These are phyloP conservation scores for Keiferia lycopersicella DNA, from an alignment of 2,888 invertebrate genomes.

Conservation along the genomic window DNA sequence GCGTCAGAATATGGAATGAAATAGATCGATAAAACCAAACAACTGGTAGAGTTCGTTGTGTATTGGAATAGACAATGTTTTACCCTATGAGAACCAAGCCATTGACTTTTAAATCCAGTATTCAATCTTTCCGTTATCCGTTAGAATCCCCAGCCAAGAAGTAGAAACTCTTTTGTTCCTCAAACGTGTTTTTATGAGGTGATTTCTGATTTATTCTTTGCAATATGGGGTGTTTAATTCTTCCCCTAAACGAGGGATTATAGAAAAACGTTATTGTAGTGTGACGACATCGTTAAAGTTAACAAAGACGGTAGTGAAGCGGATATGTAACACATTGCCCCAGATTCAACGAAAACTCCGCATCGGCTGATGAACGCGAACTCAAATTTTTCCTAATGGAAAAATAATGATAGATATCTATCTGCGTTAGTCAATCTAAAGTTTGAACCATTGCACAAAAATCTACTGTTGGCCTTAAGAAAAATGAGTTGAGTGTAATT, in stretches of 20 bases:
- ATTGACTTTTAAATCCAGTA: conserved; percentile 4
- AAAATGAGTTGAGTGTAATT: neutral
- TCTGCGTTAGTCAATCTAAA: neutral
- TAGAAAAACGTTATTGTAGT: conserved; percentile 2
- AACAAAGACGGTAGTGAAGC: neutral
- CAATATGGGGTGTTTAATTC: neutral
- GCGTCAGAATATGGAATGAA: conserved; percentile 11
- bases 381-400: conserved; percentile 6
- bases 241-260: conserved; percentile 3
- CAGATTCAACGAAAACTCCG: neutral
- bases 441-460: conserved; percentile 8
- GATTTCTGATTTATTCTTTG: conserved; percentile 1
- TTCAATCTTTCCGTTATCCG: neutral
- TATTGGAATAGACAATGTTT: neutral
- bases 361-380: neutral
- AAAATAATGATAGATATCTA: neutral
- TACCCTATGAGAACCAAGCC: neutral
- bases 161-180: neutral
- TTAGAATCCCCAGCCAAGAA: neutral
- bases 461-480: neutral
- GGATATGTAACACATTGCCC: conserved; percentile 3
- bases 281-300: conserved; percentile 6
- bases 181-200: neutral
- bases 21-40: conserved; percentile 8
- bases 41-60: neutral